Evolutionary conservation across 23 tunicate genomes (phyloP), one percentile per base, ranked within the genome.

Genomic region (Pegea sp.): DNA sequence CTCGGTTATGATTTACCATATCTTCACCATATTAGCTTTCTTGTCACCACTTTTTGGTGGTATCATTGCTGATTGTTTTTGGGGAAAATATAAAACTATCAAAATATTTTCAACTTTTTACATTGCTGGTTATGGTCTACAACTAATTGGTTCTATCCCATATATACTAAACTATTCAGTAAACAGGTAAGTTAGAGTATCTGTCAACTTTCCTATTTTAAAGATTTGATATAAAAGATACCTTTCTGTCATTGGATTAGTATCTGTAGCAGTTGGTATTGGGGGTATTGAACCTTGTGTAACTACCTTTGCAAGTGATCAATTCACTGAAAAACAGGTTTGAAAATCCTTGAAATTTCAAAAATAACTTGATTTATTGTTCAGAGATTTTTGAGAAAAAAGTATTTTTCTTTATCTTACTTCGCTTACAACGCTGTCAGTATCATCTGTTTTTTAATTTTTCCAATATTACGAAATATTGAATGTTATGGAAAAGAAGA

Each of bases 391-490:
- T 30, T 63, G 29, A 75, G 95, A 22, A 84, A 84, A 33, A 81
- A 84, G 48, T 91, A 78, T 68, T 91, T 91, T 58, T 71, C 99
- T 1, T 50, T 91, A 42, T 91, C 78, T 70, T 91, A 91, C 74
- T 78, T 91, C 32, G 92, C 99, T 31, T 78, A 78, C 63, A 91
- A 91, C 68, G 99, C 99, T 0, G 99, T 92, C 29, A 74, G 88
- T 60, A 48, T 91, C 19, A 78, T 81, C 3, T 78, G 93, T 22
- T 72, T 87, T 1, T 91, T 91, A 30, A 59, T 91, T 25, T 78
- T 87, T 33, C 99, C 99, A 3, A 64, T 91, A 24, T 68, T 91
- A 23, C 84, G 99, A 21, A 77, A 84, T 58, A 76, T 84, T 5
- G 71, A 84, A 48, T 84, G 95, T 42, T 84, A 84, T 42, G 84